These are phyloP conservation scores for Neopelma chrysocephalum DNA, from an alignment of 2,797 vertebrate genomes.

Conservation along the genomic window DNA sequence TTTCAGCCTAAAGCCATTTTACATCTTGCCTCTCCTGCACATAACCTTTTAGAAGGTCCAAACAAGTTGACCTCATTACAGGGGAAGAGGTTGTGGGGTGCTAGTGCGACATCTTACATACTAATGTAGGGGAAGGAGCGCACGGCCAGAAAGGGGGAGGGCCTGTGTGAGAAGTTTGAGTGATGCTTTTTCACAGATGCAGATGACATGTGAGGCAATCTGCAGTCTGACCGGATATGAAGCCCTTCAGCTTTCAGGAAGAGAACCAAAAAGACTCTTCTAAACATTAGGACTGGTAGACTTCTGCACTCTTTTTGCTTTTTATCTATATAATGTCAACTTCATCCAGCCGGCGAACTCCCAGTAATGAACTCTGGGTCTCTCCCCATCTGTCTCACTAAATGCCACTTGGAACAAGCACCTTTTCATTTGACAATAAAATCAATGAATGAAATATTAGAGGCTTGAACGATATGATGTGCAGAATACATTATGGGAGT, in stretches of 20 bases:
- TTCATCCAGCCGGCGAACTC: conserved; percentile 47
- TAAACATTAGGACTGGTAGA: neutral
- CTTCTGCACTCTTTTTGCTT: conserved; percentile 11
- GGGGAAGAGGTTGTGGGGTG: neutral
- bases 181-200: neutral
- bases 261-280: neutral
- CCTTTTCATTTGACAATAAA: conserved; percentile 82
- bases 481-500: conserved; percentile 73
- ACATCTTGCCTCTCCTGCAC: neutral
- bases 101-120: neutral
- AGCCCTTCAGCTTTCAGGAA: neutral
- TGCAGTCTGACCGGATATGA: neutral
- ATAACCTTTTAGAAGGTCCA: conserved; percentile 8
- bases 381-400: conserved; percentile 73
- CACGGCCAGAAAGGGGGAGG: neutral
- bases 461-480: conserved; percentile 53
- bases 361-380: conserved; percentile 75
- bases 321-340: conserved; percentile 27
- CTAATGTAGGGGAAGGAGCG: neutral
- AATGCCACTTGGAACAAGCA: conserved; percentile 78
- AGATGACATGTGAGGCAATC: neutral
- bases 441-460: conserved; percentile 83
- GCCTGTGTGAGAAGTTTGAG: neutral
- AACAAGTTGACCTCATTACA: neutral
- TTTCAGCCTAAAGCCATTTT: conserved; percentile 12